These are phyloP conservation scores for Triplophysa dalaica DNA, from an alignment of 2,113 vertebrate species.

Conservation along the genomic window DNA sequence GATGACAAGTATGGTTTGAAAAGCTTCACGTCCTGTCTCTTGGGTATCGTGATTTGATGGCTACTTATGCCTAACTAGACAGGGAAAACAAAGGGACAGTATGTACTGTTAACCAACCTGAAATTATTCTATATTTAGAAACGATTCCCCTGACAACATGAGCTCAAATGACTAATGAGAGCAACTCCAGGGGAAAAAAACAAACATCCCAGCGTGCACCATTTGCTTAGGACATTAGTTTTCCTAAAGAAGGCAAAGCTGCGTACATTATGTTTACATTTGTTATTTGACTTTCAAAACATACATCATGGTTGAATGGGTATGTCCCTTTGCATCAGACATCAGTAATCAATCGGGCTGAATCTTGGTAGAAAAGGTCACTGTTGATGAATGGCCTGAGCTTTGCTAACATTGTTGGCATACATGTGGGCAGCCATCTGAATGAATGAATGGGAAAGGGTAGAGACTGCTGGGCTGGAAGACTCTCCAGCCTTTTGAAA, in stretches of 20 bases:
- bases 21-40: background rate
- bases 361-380: conserved; percentile 40
- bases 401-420: conserved; percentile 28
- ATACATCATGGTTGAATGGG: conserved; percentile 14
- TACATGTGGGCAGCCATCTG: conserved; percentile 13
- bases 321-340: conserved; percentile 28
- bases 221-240: background rate
- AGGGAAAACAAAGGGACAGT: conserved; percentile 9
- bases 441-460: conserved; percentile 14
- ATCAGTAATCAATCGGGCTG: conserved; percentile 10
- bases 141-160: background rate
- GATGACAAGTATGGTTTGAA: conserved; percentile 23
- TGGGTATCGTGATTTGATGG: conserved; percentile 10
- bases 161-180: background rate
- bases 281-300: conserved; percentile 23
- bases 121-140: background rate
- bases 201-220: background rate
- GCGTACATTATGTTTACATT: background rate
- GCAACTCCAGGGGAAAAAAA: background rate
- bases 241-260: background rate
- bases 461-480: background rate
- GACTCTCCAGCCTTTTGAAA: conserved; percentile 30
- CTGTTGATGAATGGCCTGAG: conserved; percentile 19
- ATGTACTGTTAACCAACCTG: conserved; percentile 6
- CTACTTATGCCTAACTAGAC: conserved; percentile 22